A percentile compares a stretch with the other conserved stretches of the same genome.
Evolutionary conservation across 1,140 invertebrate species (phyloP).

Genomic region (Colletes gigas): DNA sequence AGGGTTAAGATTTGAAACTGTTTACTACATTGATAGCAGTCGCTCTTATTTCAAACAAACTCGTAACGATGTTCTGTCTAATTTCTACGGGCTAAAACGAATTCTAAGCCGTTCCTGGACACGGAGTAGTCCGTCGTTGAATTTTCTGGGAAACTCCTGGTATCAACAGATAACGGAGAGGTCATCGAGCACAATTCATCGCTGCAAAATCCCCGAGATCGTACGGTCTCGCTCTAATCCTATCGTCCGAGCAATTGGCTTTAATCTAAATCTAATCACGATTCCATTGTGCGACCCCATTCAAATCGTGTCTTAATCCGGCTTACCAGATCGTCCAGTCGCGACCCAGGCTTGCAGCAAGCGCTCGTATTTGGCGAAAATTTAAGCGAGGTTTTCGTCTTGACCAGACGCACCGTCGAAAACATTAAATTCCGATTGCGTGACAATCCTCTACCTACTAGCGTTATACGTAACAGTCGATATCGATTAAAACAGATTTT

Average conservation of each 20-base stretch:
- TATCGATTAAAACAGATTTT: too few species aligned
- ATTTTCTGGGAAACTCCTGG: neutral
- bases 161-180: neutral
- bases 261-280: slow-evolving; percentile 74
- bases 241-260: slow-evolving; percentile 28
- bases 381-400: too few species aligned
- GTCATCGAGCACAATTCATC: neutral
- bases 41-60: too few species aligned
- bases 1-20: too few species aligned
- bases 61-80: too few species aligned
- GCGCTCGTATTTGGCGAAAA: neutral
- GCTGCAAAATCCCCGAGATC: neutral
- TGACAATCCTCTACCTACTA: too few species aligned
- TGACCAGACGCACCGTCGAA: too few species aligned
- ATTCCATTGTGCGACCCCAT: slow-evolving; percentile 46
- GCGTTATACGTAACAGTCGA: too few species aligned
- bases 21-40: too few species aligned
- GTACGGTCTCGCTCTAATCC: slow-evolving; percentile 16
- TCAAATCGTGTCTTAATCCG: slow-evolving; percentile 72
- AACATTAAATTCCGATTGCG: neutral
- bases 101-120: too few species aligned
- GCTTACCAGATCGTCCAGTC: slow-evolving; percentile 63
- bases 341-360: slow-evolving; percentile 31
- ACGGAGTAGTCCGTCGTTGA: neutral
- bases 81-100: too few species aligned